These are phyloP conservation scores for Drosophila seguyi DNA, from an alignment of 1,140 invertebrate species.

Conservation along the genomic window DNA sequence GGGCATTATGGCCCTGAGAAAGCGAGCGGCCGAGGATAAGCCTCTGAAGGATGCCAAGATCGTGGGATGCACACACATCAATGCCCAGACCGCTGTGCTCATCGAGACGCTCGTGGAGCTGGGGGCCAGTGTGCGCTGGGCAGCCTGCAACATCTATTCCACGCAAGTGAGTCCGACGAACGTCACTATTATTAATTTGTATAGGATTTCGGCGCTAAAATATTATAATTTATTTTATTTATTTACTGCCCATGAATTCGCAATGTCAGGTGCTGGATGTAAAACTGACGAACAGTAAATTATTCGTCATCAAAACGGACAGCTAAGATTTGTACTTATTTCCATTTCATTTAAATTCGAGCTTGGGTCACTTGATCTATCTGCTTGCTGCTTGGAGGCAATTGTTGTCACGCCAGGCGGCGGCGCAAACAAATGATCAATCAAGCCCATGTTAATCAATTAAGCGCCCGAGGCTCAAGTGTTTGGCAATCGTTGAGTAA, in stretches of 20 bases:
- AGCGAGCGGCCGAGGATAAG: constrained; percentile 96
- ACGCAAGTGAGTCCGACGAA: constrained; percentile 89
- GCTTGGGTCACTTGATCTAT: constrained; percentile 47
- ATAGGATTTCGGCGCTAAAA: neutral
- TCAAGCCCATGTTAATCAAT: constrained; percentile 73
- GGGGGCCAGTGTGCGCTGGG: constrained; percentile 97
- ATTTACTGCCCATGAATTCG: neutral
- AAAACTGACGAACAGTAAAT: neutral
- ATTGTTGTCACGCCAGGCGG: constrained; percentile 68
- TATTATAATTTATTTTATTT: neutral
- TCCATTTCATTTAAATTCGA: neutral
- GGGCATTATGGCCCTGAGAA: constrained; percentile 97
- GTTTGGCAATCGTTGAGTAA: constrained; percentile 81
- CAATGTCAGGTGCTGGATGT: neutral
- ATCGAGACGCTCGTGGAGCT: constrained; percentile 96
- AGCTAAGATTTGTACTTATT: neutral
- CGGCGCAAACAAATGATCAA: constrained; percentile 78
- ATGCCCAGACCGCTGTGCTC: constrained; percentile 98
- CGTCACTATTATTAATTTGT: neutral
- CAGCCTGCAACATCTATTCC: constrained; percentile 99
- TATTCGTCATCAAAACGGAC: neutral
- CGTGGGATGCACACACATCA: constrained; percentile 98
- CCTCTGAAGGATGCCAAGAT: constrained; percentile 98
- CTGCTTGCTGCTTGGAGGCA: constrained; percentile 55
- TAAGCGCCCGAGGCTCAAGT: constrained; percentile 68